Evolutionary conservation across 1,140 invertebrate genomes (phyloP), one percentile per base, ranked within the genome.

Genomic region (Nylanderia fulva): DNA sequence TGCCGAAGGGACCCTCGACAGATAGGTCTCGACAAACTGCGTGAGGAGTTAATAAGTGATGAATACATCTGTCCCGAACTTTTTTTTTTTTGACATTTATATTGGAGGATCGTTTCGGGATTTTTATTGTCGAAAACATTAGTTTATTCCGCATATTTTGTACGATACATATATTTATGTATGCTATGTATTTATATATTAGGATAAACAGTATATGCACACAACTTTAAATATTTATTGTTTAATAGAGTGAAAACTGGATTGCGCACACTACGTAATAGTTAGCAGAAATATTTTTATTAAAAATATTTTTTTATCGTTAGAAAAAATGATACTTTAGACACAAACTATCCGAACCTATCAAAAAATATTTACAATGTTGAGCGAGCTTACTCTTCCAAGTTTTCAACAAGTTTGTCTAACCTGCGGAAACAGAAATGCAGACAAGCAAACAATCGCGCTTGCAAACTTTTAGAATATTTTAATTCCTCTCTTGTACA

Each of bases 41-140:
- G 87, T 84, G 75, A 85, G 56, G 79, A 86, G 79, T 90, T 89
- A 84, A 89, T 86, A 87, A 84, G 45, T 82, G 58, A 63, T 63
- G 80, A 82, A 77, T 82, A 54, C 15, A 42, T 63, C 54, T n/a
- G 15, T 72, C 76, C 56, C 45, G n/a, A 52, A 13, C 29, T 39
- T 45, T 48, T 42, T 15, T 52, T 54, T 61, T 86, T 82, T 80
- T 86, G 58, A 48, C 63, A 15, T 74, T 66, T 76, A 33, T 76
- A 76, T 76, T 60, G 15, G 4, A 29, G n/a, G 3, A 39, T 58
- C 27, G 18, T 24, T 63, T 63, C 11, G 2, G 29, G 2, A 33
- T 33, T 76, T 75, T 15, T 60, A n/a, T 8, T 15, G 2, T 15
- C 18, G 18, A 54, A 21, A 52, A 71, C n/a, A 36, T 74, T 39